phyloP scores from a whole-genome alignment of 2,888 invertebrate genomes.

The Melieria crassipennis region DNA sequence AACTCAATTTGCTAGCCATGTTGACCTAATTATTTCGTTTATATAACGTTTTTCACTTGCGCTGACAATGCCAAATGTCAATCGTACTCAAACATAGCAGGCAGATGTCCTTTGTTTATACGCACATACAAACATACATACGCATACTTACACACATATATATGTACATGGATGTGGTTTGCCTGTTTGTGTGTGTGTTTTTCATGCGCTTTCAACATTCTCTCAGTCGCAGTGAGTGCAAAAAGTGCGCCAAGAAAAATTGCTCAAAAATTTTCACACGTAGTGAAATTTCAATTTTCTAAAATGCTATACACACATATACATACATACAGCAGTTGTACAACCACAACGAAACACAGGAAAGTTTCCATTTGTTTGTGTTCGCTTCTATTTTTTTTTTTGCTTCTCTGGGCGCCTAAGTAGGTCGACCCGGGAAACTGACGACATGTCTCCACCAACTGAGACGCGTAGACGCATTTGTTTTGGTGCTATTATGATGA shows the following conservation, averaged over 20 bases:
- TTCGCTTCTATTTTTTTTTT: constrained; percentile 1
- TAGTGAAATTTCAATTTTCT: constrained; percentile 38
- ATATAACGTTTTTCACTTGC: not conserved
- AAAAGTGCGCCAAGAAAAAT: not conserved
- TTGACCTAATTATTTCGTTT: constrained; percentile 25
- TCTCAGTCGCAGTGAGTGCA: too few relatives aligned
- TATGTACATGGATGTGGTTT: too few relatives aligned
- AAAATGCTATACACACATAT: constrained; percentile 8
- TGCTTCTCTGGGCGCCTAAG: not conserved
- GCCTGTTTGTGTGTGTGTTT: too few relatives aligned
- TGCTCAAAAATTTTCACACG: constrained; percentile 34
- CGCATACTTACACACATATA: too few relatives aligned
- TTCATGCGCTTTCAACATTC: too few relatives aligned
- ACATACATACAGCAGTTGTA: not conserved
- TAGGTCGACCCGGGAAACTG: constrained; percentile 12
- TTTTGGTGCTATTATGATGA: too few relatives aligned
- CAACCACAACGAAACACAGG: not conserved
- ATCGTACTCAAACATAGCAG: constrained; percentile 19
- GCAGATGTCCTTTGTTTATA: not conserved
- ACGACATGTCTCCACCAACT: not conserved
- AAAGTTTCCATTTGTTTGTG: not conserved
- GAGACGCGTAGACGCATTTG: too few relatives aligned
- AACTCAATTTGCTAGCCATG: not conserved
- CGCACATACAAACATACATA: too few relatives aligned
- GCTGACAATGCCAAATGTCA: constrained; percentile 32